Conservation (phyloP, 2,888 invertebrate genomes). For the Onthophagus sagittarius region DNA sequence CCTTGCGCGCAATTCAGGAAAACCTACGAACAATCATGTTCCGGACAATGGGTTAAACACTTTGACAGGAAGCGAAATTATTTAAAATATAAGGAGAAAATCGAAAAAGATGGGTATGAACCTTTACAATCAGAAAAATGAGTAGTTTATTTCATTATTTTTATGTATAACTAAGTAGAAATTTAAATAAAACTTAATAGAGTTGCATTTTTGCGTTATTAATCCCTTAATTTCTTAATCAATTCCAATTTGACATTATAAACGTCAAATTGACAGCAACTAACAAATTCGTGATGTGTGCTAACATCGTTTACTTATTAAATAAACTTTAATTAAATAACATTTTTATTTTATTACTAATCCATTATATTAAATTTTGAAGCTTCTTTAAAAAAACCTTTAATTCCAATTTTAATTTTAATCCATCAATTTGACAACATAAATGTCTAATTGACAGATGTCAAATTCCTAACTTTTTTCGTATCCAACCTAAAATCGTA, state of each 20-base stretch:
- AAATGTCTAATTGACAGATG: too few species aligned
- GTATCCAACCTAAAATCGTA: background rate
- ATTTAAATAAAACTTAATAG: conserved; percentile 5
- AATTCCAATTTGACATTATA: too few species aligned
- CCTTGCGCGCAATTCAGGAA: conserved; percentile 68
- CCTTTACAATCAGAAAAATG: conserved; percentile 58
- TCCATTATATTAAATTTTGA: too few species aligned
- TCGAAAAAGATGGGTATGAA: conserved; percentile 82
- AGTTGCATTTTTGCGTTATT: background rate
- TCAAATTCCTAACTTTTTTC: background rate
- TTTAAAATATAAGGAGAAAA: conserved; percentile 81
- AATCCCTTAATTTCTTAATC: background rate
- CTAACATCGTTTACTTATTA: too few species aligned
- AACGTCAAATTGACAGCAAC: too few species aligned
- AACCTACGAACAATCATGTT: conserved; percentile 73
- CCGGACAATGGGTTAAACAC: conserved; percentile 86
- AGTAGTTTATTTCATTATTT: conserved; percentile 15
- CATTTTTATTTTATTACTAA: too few species aligned
- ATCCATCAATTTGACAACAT: too few species aligned
- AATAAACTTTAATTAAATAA: too few species aligned
- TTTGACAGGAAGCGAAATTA: conserved; percentile 89
- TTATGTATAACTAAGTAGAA: conserved; percentile 21
- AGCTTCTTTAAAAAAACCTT: too few species aligned
- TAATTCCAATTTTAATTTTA: too few species aligned
- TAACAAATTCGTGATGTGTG: too few species aligned